Evolutionary conservation across 2,797 vertebrate species (phyloP), one percentile per base, ranked within the genome.

Genomic region (Bufotes viridis): DNA sequence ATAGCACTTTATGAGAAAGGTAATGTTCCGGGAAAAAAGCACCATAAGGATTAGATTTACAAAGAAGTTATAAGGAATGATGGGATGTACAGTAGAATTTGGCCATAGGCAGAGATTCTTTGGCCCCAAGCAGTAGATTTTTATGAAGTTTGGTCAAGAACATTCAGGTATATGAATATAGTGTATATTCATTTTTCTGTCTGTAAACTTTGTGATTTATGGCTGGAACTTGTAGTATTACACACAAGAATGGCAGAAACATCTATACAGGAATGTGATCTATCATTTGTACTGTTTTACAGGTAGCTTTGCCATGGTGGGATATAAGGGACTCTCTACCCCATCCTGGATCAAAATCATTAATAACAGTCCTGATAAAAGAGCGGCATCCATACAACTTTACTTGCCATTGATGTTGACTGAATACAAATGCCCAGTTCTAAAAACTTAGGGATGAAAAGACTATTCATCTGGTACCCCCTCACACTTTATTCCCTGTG

Each of bases 301-400:
- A 92, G 93, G 94, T 81, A 93, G 87, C 89, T 92, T 93, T 90
- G 86, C 90, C 69, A 91, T 90, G 89, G 90, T 93, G 89, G 92
- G 92, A 22, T 91, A 79, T 60, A 90, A 92, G 90, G 91, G 91
- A 83, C 80, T 88, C 78, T 15, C 76, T 84, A 91, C 81, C 22
- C 90, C 90, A 79, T 83, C 91, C 70, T 92, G 91, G 93, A 93
- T 91, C 85, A 90, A 93, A 91, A 89, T 91, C 26, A 70, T 90
- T 90, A 92, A 85, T 69, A 90, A 76, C 49, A 63, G 81, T 74
- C 65, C 51, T 88, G 90, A 90, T 72, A 92, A 92, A 87, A 90
- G 89, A 88, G 79, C 90, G 15, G 90, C 88, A 65, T 92, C 89
- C 82, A 87, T 92, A 5, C 92, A 90, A 20, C 88, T 90, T 75